Conservation (phyloP, 2,113 vertebrate genomes). For the Panurus biarmicus region DNA sequence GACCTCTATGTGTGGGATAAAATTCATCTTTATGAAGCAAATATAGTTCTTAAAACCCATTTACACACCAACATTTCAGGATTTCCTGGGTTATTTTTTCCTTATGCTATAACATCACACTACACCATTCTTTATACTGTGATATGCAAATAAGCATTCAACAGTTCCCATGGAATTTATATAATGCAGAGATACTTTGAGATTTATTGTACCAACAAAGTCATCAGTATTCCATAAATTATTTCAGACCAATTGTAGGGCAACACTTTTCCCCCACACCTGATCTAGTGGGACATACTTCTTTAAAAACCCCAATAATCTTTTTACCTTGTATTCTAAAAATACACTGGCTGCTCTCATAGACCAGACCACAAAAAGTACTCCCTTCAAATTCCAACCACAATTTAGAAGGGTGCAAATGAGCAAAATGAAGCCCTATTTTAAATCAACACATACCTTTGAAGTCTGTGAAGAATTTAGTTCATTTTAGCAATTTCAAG, state of each 20-base stretch:
- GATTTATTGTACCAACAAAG: neutral
- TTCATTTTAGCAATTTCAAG: neutral
- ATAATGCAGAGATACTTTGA: neutral
- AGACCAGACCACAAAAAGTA: neutral
- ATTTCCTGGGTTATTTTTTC: neutral
- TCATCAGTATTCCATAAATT: neutral
- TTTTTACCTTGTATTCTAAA: conserved; percentile 38
- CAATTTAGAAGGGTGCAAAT: conserved; percentile 13
- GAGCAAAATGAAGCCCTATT: neutral
- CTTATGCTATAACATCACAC: neutral
- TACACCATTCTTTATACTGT: neutral
- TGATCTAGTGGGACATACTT: neutral
- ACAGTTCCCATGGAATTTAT: neutral
- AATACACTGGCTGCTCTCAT: neutral
- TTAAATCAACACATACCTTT: neutral
- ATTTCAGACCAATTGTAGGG: neutral
- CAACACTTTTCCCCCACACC: neutral
- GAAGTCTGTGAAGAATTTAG: conserved; percentile 44
- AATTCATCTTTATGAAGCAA: neutral
- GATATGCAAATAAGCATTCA: neutral
- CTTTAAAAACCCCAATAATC: neutral
- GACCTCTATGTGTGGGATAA: neutral
- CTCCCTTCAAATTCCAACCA: conserved; percentile 18
- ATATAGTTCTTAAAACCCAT: neutral
- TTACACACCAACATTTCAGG: neutral